Evolutionary conservation across 2,888 invertebrate species (phyloP), one percentile per base, ranked within the genome.

Genomic region (Scrobipalpa atriplicella): DNA sequence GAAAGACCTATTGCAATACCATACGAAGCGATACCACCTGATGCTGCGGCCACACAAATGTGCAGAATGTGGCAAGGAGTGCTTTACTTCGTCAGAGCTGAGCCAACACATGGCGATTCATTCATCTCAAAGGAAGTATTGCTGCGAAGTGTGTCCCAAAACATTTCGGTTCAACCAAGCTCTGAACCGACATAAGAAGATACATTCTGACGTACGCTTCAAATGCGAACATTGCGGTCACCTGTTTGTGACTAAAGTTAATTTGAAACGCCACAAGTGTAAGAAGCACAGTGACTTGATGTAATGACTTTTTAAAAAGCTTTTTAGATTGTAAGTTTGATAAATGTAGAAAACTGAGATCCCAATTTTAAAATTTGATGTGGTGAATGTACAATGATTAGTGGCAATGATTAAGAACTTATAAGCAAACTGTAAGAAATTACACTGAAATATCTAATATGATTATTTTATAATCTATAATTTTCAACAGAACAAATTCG

Each of bases 81-180:
- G 73, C 52, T 83, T 79, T 67, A 73, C 78, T 1, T 77, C 80
- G 62, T 75, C 75, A 6, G 83, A 84, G 47, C 73, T 92, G 18
- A 84, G 81, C 61, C 77, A 79, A 13, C 92, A 91, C 68, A 82
- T 86, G 80, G 78, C 82, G 11, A 87, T 83, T 38, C 91, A 92
- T 70, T 81, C 84, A 0, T 85, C 81, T 0, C 71, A 77, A 6
- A 85, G 79, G 67, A 77, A 80, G 0, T 84, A 77, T 64, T 76
- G 82, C 29, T 92, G 92, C 67, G 75, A 77, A 1, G 72, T 87
- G 0, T 92, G 92, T 66, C 69, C 77, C 0, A 90, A 89, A 67
- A 68, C 71, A 0, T 85, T 75, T 68, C 75, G 73, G 0, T 71
- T 79, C 19, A 69, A 75, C 63, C 75, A 75, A 13, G 77, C 78